Evolutionary conservation across 2,888 invertebrate species (phyloP), one percentile per base, ranked within the genome.

Genomic region (Magallana nippona): DNA sequence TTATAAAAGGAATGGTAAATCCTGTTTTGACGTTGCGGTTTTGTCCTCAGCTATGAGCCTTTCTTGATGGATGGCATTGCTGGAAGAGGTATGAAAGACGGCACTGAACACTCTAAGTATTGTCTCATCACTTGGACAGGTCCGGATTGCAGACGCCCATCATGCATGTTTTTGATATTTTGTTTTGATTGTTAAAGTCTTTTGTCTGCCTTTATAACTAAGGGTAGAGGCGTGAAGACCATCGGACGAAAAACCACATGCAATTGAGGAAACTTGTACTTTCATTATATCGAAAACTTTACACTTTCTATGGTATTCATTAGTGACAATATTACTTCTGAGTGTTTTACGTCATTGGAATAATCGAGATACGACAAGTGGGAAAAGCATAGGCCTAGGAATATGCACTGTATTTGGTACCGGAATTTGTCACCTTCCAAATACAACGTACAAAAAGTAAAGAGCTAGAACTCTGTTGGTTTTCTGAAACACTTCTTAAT

Each of bases 1-100:
- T 71, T 71, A 71, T 71, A 71, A 71, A 71, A 71, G 71, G 32
- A 71, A 22, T 15, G 15, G 71, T 71, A 71, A 71, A 71, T 71
- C 71, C 71, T 27, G 27, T 71, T 22, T 71, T 71, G 71, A 71
- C 71, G 19, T 22, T 27, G 71, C 22, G 27, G 8, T 44, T 0
- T 44, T 44, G 44, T 44, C 44, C 44, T 44, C 44, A 44, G 44
- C 44, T 44, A 44, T 44, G 44, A 44, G 44, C 71, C 13, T 32
- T 22, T 15, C 71, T 13, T 71, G 71, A 15, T 71, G 22, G 71
- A 71, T 71, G 71, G 32, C 15, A 71, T 71, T 22, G 27, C 13
- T 22, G 27, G 32, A 15, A 32, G 13, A 15, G 13, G 71, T 71
- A 17, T 71, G 32, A 71, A 71, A 27, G 71, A 71, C 19, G 11